A percentile compares a stretch with the other conserved stretches of the same genome.
Evolutionary conservation across 2,113 vertebrate genomes (phyloP).

Genomic region (Dasyurus viverrinus): DNA sequence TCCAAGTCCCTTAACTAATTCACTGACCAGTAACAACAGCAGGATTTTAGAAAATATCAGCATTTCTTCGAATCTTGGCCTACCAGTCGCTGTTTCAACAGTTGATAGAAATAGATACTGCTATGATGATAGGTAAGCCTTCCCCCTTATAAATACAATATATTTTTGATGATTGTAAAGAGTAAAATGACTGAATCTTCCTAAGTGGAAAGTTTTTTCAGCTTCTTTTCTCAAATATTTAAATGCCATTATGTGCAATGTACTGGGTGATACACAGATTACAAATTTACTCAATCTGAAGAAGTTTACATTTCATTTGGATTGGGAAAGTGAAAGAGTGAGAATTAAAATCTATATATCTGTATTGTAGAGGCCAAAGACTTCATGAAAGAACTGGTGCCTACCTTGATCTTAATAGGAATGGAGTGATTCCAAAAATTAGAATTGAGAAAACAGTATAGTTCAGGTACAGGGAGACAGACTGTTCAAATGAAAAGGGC

Average conservation of each 20-base stretch:
- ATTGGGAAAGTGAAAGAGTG: neutral
- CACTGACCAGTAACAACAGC: slow-evolving; percentile 84
- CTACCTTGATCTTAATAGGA: neutral
- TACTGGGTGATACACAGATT: neutral
- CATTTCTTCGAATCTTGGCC: slow-evolving; percentile 90
- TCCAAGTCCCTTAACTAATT: slow-evolving; percentile 89
- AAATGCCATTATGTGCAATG: neutral
- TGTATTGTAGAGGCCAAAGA: neutral
- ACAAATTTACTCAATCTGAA: neutral
- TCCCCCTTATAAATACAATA: neutral
- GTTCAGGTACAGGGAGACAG: neutral
- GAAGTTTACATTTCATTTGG: neutral
- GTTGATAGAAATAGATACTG: slow-evolving; percentile 87
- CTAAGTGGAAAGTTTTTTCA: neutral
- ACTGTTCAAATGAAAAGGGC: neutral
- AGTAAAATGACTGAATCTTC: neutral
- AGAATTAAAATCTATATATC: neutral
- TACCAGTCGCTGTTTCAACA: slow-evolving; percentile 96
- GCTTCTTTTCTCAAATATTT: neutral
- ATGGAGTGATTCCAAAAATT: neutral
- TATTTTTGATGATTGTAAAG: neutral
- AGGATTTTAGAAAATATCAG: slow-evolving; percentile 89
- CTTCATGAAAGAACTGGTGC: neutral
- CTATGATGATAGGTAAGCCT: slow-evolving; percentile 88
- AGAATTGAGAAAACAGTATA: neutral